Evolutionary conservation across 2,797 vertebrate genomes (phyloP), one percentile per base, ranked within the genome.

Genomic region (Prunella strophiata): DNA sequence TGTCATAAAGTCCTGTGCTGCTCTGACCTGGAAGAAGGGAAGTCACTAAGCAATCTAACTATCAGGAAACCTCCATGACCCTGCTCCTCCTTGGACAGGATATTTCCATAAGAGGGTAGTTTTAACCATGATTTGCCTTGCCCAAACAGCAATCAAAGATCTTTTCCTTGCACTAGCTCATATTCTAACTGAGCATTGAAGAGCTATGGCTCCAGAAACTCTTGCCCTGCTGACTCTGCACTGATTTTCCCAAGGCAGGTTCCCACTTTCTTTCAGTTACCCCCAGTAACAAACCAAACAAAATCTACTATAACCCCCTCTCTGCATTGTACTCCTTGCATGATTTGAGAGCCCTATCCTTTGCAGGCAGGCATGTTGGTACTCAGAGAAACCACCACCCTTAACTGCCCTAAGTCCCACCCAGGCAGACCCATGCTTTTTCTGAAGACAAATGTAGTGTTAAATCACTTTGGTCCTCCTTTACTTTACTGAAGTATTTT

Each of bases 301-400:
- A 73, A 85, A 45, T 8, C 5, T 1, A 0, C 42, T 43, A 12
- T 43, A 20, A 50, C 13, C 6, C 7, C 0, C 16, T 47, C 20
- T n/a, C 62, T n/a, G 18, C 16, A 5, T 16, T 71, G 36, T 29
- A 27, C 12, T 43, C 34, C 14, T 67, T 36, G 21, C 1, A 1
- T 17, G 12, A 15, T n/a, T 40, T 73, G 22, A 93, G 32, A 62
- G 7, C 3, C 0, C 25, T 30, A 2, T 27, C 17, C 8, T 83
- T 83, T 62, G 7, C 47, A 72, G 30, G 48, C 32, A 71, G 9
- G 45, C 52, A 59, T 1, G 0, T 16, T 5, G 14, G 38, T 12
- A 18, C 22, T 25, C 26, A 27, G 25, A 47, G 54, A 51, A 81
- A 9, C 5, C 30, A 34, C 17, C 9, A 50, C 5, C 21, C 23